Conservation (phyloP, 1,140 invertebrate genomes). For the Pachypeltis micranthus region DNA sequence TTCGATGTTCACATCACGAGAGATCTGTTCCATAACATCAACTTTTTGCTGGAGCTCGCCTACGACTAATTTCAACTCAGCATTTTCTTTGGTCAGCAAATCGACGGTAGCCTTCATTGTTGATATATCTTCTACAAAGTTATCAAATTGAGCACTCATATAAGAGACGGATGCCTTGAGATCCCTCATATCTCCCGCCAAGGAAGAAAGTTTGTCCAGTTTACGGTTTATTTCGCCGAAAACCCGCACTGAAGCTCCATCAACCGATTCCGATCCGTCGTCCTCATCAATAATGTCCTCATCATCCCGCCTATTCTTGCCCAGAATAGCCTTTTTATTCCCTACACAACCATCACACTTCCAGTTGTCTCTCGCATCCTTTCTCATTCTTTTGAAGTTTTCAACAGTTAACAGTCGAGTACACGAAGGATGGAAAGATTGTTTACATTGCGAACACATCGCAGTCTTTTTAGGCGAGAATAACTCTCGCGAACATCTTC, state of each 20-base stretch:
- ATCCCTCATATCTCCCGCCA: neutral
- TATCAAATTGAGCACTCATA: neutral
- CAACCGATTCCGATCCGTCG: neutral
- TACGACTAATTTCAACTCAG: neutral
- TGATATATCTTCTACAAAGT: neutral
- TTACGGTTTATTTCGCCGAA: neutral
- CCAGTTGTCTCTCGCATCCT: neutral
- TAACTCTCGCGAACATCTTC: neutral
- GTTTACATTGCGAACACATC: neutral
- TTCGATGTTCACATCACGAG: neutral
- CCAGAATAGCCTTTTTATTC: neutral
- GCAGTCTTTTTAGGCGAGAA: neutral
- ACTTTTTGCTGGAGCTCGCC: neutral
- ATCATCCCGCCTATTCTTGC: neutral
- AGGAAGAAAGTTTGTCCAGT: neutral
- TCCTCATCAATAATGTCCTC: neutral
- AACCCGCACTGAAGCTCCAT: neutral
- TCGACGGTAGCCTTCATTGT: neutral
- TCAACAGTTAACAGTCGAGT: neutral
- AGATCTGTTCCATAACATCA: neutral
- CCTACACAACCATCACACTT: neutral
- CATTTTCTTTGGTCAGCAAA: neutral
- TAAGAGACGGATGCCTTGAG: neutral
- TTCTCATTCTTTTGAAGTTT: neutral
- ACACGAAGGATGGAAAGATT: neutral